phyloP scores from a whole-genome alignment of 2,113 vertebrate genomes.

The Girardinichthys multiradiatus region DNA sequence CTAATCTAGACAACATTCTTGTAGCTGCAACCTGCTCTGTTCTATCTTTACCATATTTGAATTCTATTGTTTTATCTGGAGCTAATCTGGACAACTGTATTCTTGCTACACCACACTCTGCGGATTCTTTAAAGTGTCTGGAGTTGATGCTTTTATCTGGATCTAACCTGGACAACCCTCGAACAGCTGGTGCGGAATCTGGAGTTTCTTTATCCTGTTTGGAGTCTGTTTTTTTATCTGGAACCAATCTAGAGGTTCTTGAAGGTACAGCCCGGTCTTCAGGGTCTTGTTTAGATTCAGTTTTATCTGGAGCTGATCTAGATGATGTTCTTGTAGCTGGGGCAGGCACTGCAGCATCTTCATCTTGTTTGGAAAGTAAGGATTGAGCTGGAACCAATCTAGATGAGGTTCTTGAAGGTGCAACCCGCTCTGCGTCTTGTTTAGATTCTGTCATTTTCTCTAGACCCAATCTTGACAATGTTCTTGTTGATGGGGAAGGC shows the following conservation, averaged over 20 bases:
- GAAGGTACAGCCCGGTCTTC: not conserved
- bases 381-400: too few species aligned
- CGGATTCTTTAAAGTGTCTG: not conserved
- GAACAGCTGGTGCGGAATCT: not conserved
- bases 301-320: too few species aligned
- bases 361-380: not conserved
- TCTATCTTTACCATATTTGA: not conserved
- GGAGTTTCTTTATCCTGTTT: not conserved
- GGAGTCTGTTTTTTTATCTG: not conserved
- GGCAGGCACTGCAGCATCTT: not conserved
- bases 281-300: not conserved
- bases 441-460: too few species aligned
- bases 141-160: not conserved
- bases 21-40: too few species aligned
- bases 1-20: not conserved
- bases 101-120: not conserved
- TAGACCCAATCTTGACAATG: too few species aligned
- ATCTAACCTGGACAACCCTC: not conserved
- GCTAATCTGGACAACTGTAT: not conserved
- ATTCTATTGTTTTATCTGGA: not conserved
- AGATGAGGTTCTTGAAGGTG: not conserved
- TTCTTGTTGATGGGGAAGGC: not conserved
- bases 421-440: not conserved
- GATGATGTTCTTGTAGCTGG: not conserved
- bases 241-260: not conserved